Percentiles rank a stretch among this genome's conserved stretches.
These are phyloP conservation scores for Iselma pallidipennis DNA, from an alignment of 2,888 invertebrate species.

Conservation along the genomic window DNA sequence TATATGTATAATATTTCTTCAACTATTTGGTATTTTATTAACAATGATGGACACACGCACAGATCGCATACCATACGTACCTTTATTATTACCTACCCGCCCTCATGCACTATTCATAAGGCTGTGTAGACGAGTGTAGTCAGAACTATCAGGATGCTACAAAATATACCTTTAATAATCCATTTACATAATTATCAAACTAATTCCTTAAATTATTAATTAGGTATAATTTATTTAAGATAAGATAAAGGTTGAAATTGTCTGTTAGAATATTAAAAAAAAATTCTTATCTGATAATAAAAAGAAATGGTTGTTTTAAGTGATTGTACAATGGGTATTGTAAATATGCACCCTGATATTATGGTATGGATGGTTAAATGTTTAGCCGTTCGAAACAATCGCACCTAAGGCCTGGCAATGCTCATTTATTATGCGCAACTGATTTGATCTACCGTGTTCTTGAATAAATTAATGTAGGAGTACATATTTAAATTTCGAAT, in stretches of 20 bases:
- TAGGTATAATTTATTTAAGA: too few relatives aligned
- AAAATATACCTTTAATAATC: too few relatives aligned
- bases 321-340: slow-evolving; percentile 31
- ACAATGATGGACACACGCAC: slow-evolving; percentile 40
- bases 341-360: slow-evolving; percentile 40
- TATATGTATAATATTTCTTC: too few relatives aligned
- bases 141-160: too few relatives aligned
- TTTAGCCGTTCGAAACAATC: slow-evolving; percentile 45
- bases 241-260: too few relatives aligned
- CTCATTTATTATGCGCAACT: slow-evolving; percentile 48
- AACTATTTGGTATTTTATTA: not conserved
- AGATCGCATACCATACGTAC: slow-evolving; percentile 41
- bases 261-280: too few relatives aligned
- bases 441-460: slow-evolving; percentile 47
- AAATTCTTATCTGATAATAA: too few relatives aligned
- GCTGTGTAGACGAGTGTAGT: not conserved
- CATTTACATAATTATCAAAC: too few relatives aligned
- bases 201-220: too few relatives aligned
- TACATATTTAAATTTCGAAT: slow-evolving; percentile 22
- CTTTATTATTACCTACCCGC: slow-evolving; percentile 37
- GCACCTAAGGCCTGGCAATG: slow-evolving; percentile 43
- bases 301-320: slow-evolving; percentile 6
- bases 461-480: slow-evolving; percentile 45
- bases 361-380: slow-evolving; percentile 38
- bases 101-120: slow-evolving; percentile 39